phyloP scores from a whole-genome alignment of 2,113 vertebrate genomes.

The Poeciliopsis retropinna region DNA sequence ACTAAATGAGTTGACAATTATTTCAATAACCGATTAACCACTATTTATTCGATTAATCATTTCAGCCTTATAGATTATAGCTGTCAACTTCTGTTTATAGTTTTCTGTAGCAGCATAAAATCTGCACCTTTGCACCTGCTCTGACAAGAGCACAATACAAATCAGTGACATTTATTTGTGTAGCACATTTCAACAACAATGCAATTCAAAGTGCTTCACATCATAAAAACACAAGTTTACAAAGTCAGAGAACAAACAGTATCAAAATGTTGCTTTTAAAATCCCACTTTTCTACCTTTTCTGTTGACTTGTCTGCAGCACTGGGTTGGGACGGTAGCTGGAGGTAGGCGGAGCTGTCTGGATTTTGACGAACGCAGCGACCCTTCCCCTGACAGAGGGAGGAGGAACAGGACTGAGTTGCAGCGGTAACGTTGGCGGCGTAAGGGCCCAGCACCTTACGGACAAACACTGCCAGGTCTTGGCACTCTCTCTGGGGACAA shows the following conservation, averaged over 20 bases:
- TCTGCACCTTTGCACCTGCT: not conserved
- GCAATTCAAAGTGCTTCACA: too few species aligned
- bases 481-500: conserved; percentile 75
- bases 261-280: not conserved
- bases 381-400: conserved; percentile 81
- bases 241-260: not conserved
- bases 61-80: not conserved
- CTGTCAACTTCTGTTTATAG: not conserved
- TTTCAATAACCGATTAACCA: too few species aligned
- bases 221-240: too few species aligned
- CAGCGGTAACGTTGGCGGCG: conserved; percentile 78
- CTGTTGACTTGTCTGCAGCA: conserved; percentile 39
- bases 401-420: conserved; percentile 76
- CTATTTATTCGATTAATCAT: too few species aligned
- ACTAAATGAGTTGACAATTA: too few species aligned
- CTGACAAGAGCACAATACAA: too few species aligned
- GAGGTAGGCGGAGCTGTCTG: conserved; percentile 72
- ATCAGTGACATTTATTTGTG: too few species aligned
- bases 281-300: conserved; percentile 31
- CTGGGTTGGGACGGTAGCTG: conserved; percentile 70
- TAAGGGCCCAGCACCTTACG: conserved; percentile 79
- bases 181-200: too few species aligned
- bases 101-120: not conserved
- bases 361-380: conserved; percentile 78
- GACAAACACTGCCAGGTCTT: conserved; percentile 75